Conservation (phyloP, 2,888 invertebrate genomes). For the Drosophila borborema region DNA sequence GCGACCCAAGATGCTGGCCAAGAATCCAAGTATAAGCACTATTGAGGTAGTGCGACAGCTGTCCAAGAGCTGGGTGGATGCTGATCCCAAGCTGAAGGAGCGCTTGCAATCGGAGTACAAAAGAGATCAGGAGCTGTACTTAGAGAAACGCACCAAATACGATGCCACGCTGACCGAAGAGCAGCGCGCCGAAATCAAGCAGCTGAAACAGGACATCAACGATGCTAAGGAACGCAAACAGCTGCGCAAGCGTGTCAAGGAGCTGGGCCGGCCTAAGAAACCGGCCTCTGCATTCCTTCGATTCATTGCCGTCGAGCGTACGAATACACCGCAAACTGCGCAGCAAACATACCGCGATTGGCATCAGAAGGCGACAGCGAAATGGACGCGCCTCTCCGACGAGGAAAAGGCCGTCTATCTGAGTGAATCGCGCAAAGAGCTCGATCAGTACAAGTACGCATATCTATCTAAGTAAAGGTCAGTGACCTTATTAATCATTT, state of each 20-base stretch:
- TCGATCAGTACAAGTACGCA: constrained; percentile 87
- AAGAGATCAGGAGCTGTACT: constrained; percentile 87
- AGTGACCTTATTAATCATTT: background rate
- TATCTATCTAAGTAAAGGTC: no score
- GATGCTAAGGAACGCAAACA: constrained; percentile 87
- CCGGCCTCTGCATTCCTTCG: constrained; percentile 89
- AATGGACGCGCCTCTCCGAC: constrained; percentile 88
- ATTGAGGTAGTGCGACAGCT: constrained; percentile 87
- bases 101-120: constrained; percentile 87
- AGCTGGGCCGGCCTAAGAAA: constrained; percentile 89
- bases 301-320: constrained; percentile 86
- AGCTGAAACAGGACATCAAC: constrained; percentile 86
- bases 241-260: constrained; percentile 87
- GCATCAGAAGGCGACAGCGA: constrained; percentile 85
- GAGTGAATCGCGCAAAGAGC: constrained; percentile 86
- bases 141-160: constrained; percentile 87
- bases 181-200: constrained; percentile 88
- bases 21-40: constrained; percentile 87
- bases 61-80: constrained; percentile 88
- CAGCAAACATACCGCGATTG: constrained; percentile 86
- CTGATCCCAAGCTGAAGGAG: constrained; percentile 86
- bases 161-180: constrained; percentile 88
- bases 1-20: constrained; percentile 86
- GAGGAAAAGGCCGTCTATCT: constrained; percentile 87
- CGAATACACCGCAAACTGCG: constrained; percentile 74